phyloP scores from a whole-genome alignment of 2,797 vertebrate genomes.

The Falco concolor region DNA sequence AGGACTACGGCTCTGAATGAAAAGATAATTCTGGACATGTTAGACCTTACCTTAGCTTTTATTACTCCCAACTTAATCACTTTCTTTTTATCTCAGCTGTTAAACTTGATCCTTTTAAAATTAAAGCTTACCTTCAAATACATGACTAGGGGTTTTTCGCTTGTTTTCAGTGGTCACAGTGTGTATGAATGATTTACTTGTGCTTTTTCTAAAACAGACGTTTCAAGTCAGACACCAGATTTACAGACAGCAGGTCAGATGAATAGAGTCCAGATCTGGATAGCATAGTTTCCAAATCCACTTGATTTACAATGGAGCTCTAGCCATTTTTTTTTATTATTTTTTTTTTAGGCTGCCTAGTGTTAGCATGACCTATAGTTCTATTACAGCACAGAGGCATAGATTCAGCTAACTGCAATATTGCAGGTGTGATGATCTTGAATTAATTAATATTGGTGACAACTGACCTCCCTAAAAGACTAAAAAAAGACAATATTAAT shows the following conservation, averaged over 20 bases:
- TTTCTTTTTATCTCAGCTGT: neutral
- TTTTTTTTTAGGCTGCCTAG: neutral
- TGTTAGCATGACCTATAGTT: neutral
- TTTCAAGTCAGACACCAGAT: neutral
- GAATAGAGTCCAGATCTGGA: neutral
- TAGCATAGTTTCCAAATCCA: neutral
- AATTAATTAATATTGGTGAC: neutral
- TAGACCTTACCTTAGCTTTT: neutral
- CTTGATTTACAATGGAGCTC: neutral
- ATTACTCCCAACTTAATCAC: neutral
- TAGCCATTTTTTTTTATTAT: neutral
- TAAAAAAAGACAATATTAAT: neutral
- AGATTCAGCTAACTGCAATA: neutral
- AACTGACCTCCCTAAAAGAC: neutral
- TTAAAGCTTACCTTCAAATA: neutral
- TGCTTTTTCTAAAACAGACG: neutral
- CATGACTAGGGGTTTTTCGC: fast-evolving
- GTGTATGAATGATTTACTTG: neutral
- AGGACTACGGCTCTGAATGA: neutral
- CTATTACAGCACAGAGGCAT: neutral
- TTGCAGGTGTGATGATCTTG: neutral
- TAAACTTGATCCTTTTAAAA: neutral
- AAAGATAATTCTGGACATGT: neutral
- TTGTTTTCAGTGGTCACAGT: neutral
- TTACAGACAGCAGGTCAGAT: neutral